Evolutionary conservation across 2,797 vertebrate genomes (phyloP).

Genomic region (Ambastaia sidthimunki): DNA sequence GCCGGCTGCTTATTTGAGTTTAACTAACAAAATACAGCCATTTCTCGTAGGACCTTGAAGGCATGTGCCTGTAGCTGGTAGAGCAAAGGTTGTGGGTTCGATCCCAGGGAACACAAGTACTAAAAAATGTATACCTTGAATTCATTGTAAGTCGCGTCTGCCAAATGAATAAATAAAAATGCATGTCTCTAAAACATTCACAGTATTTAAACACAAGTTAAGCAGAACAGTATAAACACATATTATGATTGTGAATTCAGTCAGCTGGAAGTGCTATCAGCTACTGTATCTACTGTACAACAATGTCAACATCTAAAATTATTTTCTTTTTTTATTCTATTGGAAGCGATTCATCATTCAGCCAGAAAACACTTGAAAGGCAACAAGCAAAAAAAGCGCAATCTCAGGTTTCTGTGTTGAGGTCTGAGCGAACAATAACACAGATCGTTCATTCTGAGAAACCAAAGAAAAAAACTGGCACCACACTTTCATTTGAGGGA

Average conservation of each 20-base stretch:
- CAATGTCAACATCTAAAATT: too few species aligned
- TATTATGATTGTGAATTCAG: too few species aligned
- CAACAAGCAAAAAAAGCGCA: neutral
- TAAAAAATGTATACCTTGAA: too few species aligned
- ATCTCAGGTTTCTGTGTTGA: neutral
- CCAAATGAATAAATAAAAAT: too few species aligned
- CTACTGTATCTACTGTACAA: too few species aligned
- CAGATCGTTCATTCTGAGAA: slow-evolving; percentile 26
- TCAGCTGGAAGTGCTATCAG: too few species aligned
- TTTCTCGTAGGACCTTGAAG: slow-evolving; percentile 12
- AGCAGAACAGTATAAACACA: neutral
- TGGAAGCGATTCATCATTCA: neutral
- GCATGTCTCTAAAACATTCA: slow-evolving; percentile 43
- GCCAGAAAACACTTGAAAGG: neutral
- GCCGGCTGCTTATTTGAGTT: slow-evolving; percentile 79
- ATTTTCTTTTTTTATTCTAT: neutral
- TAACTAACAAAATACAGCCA: slow-evolving; percentile 55
- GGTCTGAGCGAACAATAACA: slow-evolving; percentile 25
- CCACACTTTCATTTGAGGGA: slow-evolving; percentile 40
- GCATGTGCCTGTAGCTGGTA: too few species aligned
- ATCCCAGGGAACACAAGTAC: too few species aligned
- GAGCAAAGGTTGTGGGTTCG: too few species aligned
- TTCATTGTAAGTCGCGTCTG: too few species aligned
- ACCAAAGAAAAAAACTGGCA: slow-evolving; percentile 14
- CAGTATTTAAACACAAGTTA: slow-evolving; percentile 1